Base-by-base conservation (phyloP, 2,888 invertebrate genomes). In the Ecdyonurus torrentis region DNA sequence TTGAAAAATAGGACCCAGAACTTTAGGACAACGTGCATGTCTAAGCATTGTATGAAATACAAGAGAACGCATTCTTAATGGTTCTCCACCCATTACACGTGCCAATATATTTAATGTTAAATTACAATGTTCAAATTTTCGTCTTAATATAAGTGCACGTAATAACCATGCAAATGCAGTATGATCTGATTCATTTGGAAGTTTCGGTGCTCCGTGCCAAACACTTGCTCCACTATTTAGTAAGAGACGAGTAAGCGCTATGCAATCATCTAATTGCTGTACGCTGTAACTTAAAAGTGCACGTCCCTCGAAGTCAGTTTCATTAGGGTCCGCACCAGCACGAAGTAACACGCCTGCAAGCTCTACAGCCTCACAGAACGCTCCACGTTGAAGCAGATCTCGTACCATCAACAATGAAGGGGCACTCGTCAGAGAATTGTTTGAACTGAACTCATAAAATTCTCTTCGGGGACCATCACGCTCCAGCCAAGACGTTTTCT, bases 31-130 rank as follows among this genome's bases (percentile, higher is more conserved):
- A 58, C 69, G 67, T 2, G 69, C 70, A 64, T 72, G 71, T 22
- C 69, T 67, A 65, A 71, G 69, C 71, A 72, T 71, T 25, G 70
- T 70, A 18, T 70, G 67, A 65, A 72, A 66, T 19, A 72, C 71
- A 61, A 70, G 71, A 10, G 68, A 65, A 61, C 70, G 69, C 71
- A 72, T 71, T 10, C 68, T 65, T 2, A 61, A 62, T 5, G 72
- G 72, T 23, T 67, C 61, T 25, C 69, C 70, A 5, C 70, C 70
- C 72, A 72, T 72, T 15, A 68, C 69, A 23, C 64, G 66, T 1
- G 66, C 64, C 25, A 72, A 64, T 37, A 72, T 61, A 22, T 63
- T 61, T 25, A 71, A 61, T 2, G 71, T 72, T n/a, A 61, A 63
- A 2, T 64, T 55, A 52, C 69, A 69, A 61, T 67, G 66, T 52